Conservation (phyloP, 1,140 invertebrate genomes). For the Brachionus angularis region DNA sequence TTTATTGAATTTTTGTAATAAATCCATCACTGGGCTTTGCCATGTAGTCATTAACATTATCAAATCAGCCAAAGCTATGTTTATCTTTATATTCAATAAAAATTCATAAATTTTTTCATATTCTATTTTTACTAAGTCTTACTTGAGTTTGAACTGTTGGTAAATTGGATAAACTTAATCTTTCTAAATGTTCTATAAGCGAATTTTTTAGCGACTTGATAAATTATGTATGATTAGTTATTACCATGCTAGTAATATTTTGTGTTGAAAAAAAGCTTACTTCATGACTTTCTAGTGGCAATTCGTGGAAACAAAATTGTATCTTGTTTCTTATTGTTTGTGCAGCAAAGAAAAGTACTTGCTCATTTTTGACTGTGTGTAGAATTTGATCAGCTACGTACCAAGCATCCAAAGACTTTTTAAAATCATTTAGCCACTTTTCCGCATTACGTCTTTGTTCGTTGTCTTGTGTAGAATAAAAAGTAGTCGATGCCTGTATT, state of each 20-base stretch:
- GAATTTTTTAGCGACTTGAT: constrained; percentile 77
- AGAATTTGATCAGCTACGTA: constrained; percentile 87
- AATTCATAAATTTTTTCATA: too few species aligned
- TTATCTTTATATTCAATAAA: too few species aligned
- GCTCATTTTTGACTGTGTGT: constrained; percentile 74
- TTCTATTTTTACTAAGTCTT: too few species aligned
- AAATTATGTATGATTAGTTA: constrained; percentile 42
- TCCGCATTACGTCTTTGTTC: constrained; percentile 32
- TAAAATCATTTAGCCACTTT: constrained; percentile 43
- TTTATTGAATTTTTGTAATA: constrained; percentile 67
- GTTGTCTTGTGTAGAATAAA: constrained; percentile 30
- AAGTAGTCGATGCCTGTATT: constrained; percentile 20
- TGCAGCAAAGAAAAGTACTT: constrained; percentile 93
- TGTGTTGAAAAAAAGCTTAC: constrained; percentile 46
- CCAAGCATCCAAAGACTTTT: constrained; percentile 76
- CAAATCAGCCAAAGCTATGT: constrained; percentile 83
- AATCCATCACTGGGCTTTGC: constrained; percentile 78
- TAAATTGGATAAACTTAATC: constrained; percentile 62
- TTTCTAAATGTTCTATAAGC: constrained; percentile 78
- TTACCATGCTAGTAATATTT: background rate
- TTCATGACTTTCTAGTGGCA: constrained; percentile 74
- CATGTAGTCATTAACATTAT: constrained; percentile 87
- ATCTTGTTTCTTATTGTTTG: constrained; percentile 91
- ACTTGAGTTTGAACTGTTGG: constrained; percentile 59
- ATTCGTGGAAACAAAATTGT: constrained; percentile 84